A percentile compares a stretch with the other conserved stretches of the same genome.
Conservation (phyloP, 2,113 vertebrate species). For the Bothrops jararaca region DNA sequence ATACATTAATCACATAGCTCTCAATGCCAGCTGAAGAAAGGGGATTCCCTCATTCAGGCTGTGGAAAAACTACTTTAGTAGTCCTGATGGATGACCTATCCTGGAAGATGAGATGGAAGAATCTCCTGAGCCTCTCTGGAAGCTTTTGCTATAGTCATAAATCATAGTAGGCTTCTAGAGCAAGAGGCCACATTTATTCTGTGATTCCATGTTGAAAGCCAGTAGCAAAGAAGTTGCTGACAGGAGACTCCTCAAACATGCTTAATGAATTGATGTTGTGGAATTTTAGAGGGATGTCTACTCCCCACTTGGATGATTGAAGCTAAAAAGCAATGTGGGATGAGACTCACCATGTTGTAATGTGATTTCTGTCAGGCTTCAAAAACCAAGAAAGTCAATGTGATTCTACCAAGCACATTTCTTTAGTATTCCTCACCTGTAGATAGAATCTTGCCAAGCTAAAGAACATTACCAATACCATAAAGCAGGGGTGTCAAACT, state of each 20-base stretch:
- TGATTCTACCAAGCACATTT: background rate
- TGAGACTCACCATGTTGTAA: background rate
- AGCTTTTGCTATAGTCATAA: background rate
- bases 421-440: background rate
- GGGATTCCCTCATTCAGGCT: background rate
- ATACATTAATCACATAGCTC: background rate
- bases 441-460: background rate
- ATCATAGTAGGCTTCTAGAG: background rate
- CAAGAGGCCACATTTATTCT: background rate
- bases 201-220: background rate
- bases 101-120: background rate
- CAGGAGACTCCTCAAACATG: background rate
- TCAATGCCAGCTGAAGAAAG: background rate
- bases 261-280: background rate
- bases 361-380: background rate
- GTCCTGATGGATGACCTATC: background rate
- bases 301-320: background rate
- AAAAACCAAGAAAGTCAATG: background rate
- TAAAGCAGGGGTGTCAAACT: background rate
- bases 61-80: background rate
- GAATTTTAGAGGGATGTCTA: background rate
- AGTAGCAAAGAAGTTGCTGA: background rate
- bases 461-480: background rate
- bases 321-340: background rate
- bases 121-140: background rate